Percentiles rank a stretch among this genome's conserved stretches.
Evolutionary conservation across 1,140 invertebrate genomes (phyloP).

Genomic region (Lithobius niger): DNA sequence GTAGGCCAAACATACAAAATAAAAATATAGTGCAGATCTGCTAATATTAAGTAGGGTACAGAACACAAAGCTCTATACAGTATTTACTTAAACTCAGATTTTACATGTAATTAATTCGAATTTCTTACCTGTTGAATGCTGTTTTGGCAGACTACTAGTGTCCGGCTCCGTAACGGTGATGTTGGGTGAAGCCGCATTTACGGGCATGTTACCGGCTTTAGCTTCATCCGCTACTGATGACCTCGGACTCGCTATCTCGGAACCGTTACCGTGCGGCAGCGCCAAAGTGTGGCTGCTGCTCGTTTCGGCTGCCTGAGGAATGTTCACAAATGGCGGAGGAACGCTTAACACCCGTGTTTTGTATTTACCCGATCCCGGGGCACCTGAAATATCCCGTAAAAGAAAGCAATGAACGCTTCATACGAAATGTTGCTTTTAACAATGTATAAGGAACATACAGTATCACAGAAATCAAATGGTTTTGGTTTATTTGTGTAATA

Average conservation of each 20-base stretch:
- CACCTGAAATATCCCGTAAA: too few species aligned
- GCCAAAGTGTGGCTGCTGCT: not conserved
- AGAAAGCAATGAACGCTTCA: too few species aligned
- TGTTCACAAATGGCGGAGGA: constrained; percentile 23
- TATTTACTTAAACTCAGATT: too few species aligned
- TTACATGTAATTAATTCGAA: not conserved
- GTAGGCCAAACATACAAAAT: too few species aligned
- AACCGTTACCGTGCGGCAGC: not conserved
- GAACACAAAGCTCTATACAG: too few species aligned
- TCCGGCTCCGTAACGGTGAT: constrained; percentile 37
- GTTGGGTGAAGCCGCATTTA: constrained; percentile 20
- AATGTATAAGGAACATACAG: too few species aligned
- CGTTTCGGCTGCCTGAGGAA: constrained; percentile 7
- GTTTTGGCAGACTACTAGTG: constrained; percentile 32
- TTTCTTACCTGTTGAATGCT: constrained; percentile 22
- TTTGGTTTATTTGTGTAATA: too few species aligned
- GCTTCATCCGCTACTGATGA: not conserved
- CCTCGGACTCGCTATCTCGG: not conserved
- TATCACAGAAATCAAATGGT: too few species aligned
- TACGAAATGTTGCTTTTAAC: too few species aligned
- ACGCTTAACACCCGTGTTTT: constrained; percentile 40
- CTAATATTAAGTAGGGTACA: too few species aligned
- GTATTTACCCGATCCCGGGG: constrained; percentile 24
- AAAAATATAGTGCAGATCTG: too few species aligned
- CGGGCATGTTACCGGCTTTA: not conserved